A percentile compares a stretch with the other conserved stretches of the same genome.
Evolutionary conservation across 2,888 invertebrate genomes (phyloP).

Genomic region (Bellardia bayeri): DNA sequence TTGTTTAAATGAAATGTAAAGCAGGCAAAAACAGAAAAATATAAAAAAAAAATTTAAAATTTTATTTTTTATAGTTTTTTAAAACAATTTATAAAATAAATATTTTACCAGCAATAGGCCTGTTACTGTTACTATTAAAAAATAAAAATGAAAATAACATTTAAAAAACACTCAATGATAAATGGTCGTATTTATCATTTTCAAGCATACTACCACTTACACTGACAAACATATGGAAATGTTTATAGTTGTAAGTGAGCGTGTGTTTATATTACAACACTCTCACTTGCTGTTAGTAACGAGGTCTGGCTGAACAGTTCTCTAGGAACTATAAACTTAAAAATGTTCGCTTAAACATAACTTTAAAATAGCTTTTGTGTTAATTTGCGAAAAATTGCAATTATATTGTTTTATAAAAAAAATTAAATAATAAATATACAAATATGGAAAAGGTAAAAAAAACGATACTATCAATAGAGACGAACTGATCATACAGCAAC

Average conservation of each 20-base stretch:
- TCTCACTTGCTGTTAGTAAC: not conserved
- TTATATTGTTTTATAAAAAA: slow-evolving; percentile 26
- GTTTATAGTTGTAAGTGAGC: not conserved
- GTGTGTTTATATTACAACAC: not conserved
- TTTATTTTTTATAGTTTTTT: slow-evolving; percentile 35
- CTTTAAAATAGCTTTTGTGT: too few species aligned
- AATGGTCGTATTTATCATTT: slow-evolving; percentile 52
- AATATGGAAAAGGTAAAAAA: slow-evolving; percentile 79
- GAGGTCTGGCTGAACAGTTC: not conserved
- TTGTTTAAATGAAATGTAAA: slow-evolving; percentile 31
- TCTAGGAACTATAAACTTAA: too few species aligned
- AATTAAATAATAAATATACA: slow-evolving; percentile 58
- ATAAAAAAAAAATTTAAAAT: slow-evolving; percentile 29
- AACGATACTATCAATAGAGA: slow-evolving; percentile 81
- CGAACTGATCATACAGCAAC: slow-evolving; percentile 97
- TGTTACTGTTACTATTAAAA: not conserved
- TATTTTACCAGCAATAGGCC: slow-evolving; percentile 1
- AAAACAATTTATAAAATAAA: slow-evolving; percentile 53
- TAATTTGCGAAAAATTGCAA: slow-evolving; percentile 54
- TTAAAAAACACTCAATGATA: slow-evolving; percentile 48
- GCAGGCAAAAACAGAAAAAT: not conserved
- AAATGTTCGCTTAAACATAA: too few species aligned
- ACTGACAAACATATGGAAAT: slow-evolving; percentile 15
- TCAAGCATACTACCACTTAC: not conserved
- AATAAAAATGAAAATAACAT: not conserved